Evolutionary conservation across 1,140 invertebrate genomes (phyloP), one percentile per base, ranked within the genome.

Genomic region (Pristionchus pacificus): DNA sequence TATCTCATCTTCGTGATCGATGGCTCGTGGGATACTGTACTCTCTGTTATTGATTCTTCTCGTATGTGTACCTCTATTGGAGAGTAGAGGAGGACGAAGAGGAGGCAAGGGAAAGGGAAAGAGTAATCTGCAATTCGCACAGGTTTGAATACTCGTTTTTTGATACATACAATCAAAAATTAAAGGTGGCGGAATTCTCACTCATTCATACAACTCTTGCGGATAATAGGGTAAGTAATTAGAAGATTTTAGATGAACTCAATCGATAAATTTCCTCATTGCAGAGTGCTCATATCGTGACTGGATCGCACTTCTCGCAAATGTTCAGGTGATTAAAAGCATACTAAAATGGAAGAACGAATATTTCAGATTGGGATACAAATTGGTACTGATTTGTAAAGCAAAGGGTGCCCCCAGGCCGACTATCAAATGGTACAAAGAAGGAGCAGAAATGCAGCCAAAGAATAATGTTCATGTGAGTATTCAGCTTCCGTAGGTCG

Each of bases 81-180:
- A 82, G 66, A 62, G 70, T 19, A 73, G 82, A 72, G 82, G 81
- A 49, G 81, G 81, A 24, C 67, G 81, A 32, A 70, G 82, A 25
- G 79, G 79, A 33, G 82, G 80, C 19, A 83, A 83, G 68, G 82
- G 81, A 24, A 83, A 80, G 63, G 82, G 81, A 38, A 83, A 83
- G 57, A 79, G 71, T 31, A 83, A 83, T 63, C 71, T 83, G 58
- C 81, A 83, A 74, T 83, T 83, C 68, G 78, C 82, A 2, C 81
- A 83, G 68, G 81, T 83, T 65, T n/a, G n/a, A n/a, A 49, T 10
- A 10, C 19, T 49, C 38, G 19, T 10, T 49, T 19, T 10, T 6
- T 10, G 19, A 6, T 10, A 10, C 38, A 49, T 10, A 49, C 38
- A 49, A 19, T 49, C 6, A 49, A 49, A 49, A 49, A 6, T 49